Evolutionary conservation across 2,113 vertebrate genomes (phyloP).

Genomic region (Thermophis baileyi): DNA sequence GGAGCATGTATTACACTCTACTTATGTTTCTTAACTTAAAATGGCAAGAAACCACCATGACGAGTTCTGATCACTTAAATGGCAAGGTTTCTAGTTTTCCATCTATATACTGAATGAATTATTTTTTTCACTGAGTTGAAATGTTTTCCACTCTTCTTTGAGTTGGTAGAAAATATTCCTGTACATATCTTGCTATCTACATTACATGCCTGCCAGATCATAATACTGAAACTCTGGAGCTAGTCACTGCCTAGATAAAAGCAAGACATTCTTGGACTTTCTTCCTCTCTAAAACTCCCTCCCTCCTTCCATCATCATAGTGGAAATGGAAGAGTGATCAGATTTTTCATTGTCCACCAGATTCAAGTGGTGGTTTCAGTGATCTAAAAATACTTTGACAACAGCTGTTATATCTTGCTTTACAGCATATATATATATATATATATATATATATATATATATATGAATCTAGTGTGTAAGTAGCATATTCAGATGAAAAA

Average conservation of each 20-base stretch:
- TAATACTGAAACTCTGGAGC: not conserved
- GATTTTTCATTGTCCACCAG: slow-evolving; percentile 58
- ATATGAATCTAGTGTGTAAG: slow-evolving; percentile 57
- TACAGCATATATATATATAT: not conserved
- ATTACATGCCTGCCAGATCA: not conserved
- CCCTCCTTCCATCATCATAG: not conserved
- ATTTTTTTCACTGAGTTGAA: not conserved
- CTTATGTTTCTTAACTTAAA: not conserved
- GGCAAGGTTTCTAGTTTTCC: not conserved
- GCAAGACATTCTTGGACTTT: slow-evolving; percentile 1
- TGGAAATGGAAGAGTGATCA: slow-evolving; percentile 51
- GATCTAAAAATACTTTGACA: slow-evolving; percentile 66
- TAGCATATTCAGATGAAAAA: slow-evolving; percentile 70
- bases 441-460: not conserved
- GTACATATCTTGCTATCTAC: not conserved
- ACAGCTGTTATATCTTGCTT: slow-evolving; percentile 69
- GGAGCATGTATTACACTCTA: not conserved
- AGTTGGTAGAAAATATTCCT: not conserved
- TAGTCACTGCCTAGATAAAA: slow-evolving; percentile 41
- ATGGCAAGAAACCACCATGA: not conserved
- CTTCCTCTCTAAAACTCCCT: not conserved
- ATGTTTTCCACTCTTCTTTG: not conserved
- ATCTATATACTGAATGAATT: not conserved
- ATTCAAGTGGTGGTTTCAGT: slow-evolving; percentile 57
- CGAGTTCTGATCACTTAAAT: not conserved